Base-by-base conservation (phyloP, 2,113 vertebrate genomes). In the Haplotaxodon microlepis region DNA sequence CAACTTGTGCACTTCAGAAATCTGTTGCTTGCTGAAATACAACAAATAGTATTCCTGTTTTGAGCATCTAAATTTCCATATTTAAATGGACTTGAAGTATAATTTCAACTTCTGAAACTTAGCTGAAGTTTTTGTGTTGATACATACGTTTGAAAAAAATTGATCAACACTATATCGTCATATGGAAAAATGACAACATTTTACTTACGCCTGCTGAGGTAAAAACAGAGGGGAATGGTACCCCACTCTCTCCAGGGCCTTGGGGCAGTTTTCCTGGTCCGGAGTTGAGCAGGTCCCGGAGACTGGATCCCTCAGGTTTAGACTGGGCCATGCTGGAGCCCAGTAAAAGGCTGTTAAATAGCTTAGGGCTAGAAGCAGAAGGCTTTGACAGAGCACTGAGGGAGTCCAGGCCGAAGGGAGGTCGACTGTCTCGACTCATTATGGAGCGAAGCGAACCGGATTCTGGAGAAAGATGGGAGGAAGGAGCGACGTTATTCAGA, bases 201-300 rank as follows among this genome's bases (percentile, higher is more conserved):
- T 51, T 89, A 97, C 97, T 87, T 96, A 99, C 98, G 88, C 96
- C 94, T 90, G 97, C 96, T 92, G 97, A 97, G 88, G 97, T 96
- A 92, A 99, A 99, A 81, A 99, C 98, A 0, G 99, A 98, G 83
- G 99, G 98, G 93, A 99, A 99, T 4, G 98, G 98, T 73, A 99
- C 97, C 78, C 97, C 97, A 50, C 97, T 91, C 38, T 99, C 99
- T 88, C 97, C 92, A 4, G 97, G 95, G 69, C 97, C 97, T 90
- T 99, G 98, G 31, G 98, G 97, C 91, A 99, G 98, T 88, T 98
- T 98, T 86, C 99, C 99, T 1, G 98, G 98, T 47, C 98, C 98
- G 2, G 98, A 98, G 95, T 99, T 99, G 78, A 99, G 98, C 80
- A 99, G 97, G 93, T 99, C 98, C 93, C 99, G 96, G 86, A 99